These are phyloP conservation scores for Gerris lacustris DNA, from an alignment of 2,888 invertebrate genomes.

Conservation along the genomic window DNA sequence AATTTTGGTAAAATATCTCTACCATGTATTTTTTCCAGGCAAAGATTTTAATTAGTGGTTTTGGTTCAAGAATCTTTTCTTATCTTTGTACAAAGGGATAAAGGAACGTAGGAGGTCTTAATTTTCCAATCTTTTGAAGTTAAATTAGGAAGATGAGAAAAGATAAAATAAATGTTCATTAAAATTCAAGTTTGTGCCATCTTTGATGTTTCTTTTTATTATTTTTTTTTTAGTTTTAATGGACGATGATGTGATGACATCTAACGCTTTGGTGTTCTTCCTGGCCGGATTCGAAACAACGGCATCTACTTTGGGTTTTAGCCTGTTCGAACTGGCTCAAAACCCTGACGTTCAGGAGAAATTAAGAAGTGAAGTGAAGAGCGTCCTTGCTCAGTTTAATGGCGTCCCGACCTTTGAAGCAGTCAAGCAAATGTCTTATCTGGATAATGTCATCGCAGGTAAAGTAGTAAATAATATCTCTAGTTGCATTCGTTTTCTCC, in stretches of 20 bases:
- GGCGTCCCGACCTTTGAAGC: constrained; percentile 41
- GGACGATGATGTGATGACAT: constrained; percentile 30
- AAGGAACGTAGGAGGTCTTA: too few species aligned
- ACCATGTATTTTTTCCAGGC: too few species aligned
- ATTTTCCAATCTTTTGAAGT: too few species aligned
- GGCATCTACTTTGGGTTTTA: constrained; percentile 44
- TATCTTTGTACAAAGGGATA: too few species aligned
- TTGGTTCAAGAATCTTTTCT: too few species aligned
- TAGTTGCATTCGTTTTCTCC: neutral
- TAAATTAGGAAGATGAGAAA: too few species aligned
- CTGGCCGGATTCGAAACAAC: constrained; percentile 44
- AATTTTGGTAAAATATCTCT: too few species aligned
- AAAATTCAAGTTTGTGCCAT: too few species aligned
- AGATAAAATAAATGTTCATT: too few species aligned
- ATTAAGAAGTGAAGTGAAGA: constrained; percentile 40
- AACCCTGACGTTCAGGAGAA: constrained; percentile 41
- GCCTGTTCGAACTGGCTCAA: constrained; percentile 44
- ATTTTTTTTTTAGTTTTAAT: constrained; percentile 2
- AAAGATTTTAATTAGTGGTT: too few species aligned
- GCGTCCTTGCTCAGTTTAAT: constrained; percentile 36
- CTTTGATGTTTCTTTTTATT: too few species aligned
- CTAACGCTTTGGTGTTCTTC: constrained; percentile 41
- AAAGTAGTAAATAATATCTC: neutral
- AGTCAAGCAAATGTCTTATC: constrained; percentile 41
- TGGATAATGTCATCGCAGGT: constrained; percentile 44